Evolutionary conservation across 2,888 invertebrate species (phyloP), one percentile per base, ranked within the genome.

Genomic region (Chelonus formosanus): DNA sequence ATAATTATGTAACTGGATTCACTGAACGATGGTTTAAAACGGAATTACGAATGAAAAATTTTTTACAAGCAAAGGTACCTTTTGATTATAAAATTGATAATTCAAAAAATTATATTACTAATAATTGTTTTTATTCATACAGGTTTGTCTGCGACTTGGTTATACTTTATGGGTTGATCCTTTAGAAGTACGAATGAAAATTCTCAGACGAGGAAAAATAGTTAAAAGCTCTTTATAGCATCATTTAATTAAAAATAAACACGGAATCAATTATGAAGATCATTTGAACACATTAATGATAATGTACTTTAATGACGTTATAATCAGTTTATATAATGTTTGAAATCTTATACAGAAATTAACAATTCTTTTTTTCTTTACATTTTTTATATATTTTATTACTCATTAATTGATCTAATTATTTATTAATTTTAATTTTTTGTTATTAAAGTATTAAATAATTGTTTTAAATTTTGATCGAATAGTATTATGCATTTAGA

Each of bases 131-230:
- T 20, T 20, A 20, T 20, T 20, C 2, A 20, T 20, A 20, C 50
- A 87, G 77, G 86, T 91, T 45, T 79, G 83, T 5, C 78, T 90
- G 69, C 88, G 89, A 57, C 76, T 92, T 36, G 89, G 88, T 0
- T 86, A 89, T 68, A 87, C 87, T 0, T 77, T 92, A 45, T 91
- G 91, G 86, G 84, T 92, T 1, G 87, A 90, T 61, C 88, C 89
- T 3, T 78, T 92, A 47, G 87, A 89, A 75, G 85, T 87, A 36
- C 86, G 88, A 67, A 86, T 88, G 70, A 85, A 87, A 65, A 80
- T 91, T 32, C 78, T 85, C 0, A 86, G 87, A 34, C 85, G 87
- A 73, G 81, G 84, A 0, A 86, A 80, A 59, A 65, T 90, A 3
- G 86, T 88, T 3, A 86, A 86, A 69, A 82, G 86, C 43, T 87